Conservation (phyloP, 2,113 vertebrate species). For the Rallus limicola region DNA sequence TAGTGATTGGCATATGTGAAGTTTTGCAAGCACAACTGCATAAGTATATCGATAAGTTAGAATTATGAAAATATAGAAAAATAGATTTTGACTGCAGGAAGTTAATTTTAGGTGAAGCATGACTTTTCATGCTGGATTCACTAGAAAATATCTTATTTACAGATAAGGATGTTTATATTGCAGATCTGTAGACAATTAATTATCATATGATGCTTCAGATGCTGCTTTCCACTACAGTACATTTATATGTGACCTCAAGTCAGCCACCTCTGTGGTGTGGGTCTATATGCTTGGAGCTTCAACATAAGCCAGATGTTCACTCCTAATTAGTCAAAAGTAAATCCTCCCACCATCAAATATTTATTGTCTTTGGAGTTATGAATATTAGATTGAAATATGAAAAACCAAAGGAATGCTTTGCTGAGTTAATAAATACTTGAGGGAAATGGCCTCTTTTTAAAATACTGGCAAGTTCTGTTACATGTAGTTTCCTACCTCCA, state of each 20-base stretch:
- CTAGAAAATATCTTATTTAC: neutral
- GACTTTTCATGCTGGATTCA: neutral
- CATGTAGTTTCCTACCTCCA: neutral
- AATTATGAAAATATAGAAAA: neutral
- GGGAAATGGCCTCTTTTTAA: neutral
- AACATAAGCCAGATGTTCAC: neutral
- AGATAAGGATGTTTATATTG: neutral
- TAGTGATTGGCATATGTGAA: neutral
- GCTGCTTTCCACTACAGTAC: neutral
- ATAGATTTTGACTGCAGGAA: neutral
- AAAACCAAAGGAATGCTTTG: neutral
- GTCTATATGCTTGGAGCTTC: neutral
- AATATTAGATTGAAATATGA: neutral
- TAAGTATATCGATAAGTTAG: fast-evolving
- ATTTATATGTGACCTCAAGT: neutral
- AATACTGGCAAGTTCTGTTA: neutral
- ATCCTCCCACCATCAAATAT: neutral
- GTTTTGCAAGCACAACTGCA: neutral
- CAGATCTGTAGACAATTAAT: neutral
- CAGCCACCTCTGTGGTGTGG: neutral
- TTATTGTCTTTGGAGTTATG: neutral
- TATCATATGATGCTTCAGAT: neutral
- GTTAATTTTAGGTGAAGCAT: neutral
- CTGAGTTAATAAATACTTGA: neutral
- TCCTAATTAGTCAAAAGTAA: neutral